phyloP scores from a whole-genome alignment of 92 coral and sea anemone species.

The Nematostella vectensis region DNA sequence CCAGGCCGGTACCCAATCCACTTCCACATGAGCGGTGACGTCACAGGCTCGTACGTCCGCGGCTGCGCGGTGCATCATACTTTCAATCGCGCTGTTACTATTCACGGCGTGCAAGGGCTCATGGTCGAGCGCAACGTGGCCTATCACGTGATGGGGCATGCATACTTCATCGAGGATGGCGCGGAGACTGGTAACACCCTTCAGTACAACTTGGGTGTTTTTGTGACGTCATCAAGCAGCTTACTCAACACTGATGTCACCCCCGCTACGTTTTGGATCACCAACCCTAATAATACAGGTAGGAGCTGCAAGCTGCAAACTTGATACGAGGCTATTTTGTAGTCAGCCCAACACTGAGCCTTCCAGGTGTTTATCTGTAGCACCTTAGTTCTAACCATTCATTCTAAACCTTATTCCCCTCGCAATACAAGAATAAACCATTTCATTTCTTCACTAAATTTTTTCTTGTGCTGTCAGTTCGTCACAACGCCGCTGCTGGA shows the following conservation, averaged over 20 bases:
- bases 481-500: conserved; percentile 82
- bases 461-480: no score
- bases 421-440: no score
- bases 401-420: no score
- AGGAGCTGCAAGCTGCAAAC: conserved; percentile 1
- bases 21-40: conserved; percentile 86
- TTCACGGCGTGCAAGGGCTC: conserved; percentile 79
- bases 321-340: no score
- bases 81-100: conserved; percentile 88
- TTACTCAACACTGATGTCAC: conserved; percentile 74
- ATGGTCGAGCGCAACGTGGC: conserved; percentile 84
- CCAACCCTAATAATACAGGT: conserved; percentile 86
- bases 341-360: no score
- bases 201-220: conserved; percentile 81
- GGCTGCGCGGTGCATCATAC: conserved; percentile 92
- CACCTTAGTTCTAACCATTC: conserved; percentile 5
- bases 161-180: conserved; percentile 91
- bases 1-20: conserved; percentile 91
- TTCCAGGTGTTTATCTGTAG: background rate
- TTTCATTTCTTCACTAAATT: no score
- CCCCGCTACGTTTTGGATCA: conserved; percentile 90
- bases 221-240: conserved; percentile 69
- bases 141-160: conserved; percentile 82
- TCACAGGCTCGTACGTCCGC: conserved; percentile 85
- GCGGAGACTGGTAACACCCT: conserved; percentile 88